A percentile compares a stretch with the other conserved stretches of the same genome.
These are phyloP conservation scores for Acridotheres tristis DNA, from an alignment of 2,797 vertebrate genomes.

Conservation along the genomic window DNA sequence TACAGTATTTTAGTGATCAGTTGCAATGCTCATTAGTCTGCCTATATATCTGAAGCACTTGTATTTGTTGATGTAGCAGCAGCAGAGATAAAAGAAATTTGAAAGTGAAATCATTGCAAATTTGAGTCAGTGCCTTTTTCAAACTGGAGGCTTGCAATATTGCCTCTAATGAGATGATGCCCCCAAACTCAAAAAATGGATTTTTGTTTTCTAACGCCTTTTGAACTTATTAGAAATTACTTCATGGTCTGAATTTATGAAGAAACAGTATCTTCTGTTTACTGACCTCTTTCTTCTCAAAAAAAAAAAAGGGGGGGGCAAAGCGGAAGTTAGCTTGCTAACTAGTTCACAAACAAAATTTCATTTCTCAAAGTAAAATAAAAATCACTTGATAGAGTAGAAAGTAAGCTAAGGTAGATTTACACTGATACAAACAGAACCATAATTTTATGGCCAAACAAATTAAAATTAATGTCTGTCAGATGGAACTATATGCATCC, in stretches of 20 bases:
- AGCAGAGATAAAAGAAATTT: slow-evolving; percentile 81
- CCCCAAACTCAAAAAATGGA: slow-evolving; percentile 65
- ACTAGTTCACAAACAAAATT: slow-evolving; percentile 14
- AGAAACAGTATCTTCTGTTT: slow-evolving; percentile 28
- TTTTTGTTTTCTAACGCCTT: slow-evolving; percentile 74
- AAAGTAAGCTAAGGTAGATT: background rate
- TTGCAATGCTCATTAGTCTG: slow-evolving; percentile 78
- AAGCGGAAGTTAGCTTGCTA: background rate
- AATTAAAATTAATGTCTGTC: background rate
- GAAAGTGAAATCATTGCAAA: slow-evolving; percentile 78
- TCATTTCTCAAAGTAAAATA: background rate
- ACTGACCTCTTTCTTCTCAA: slow-evolving; percentile 17
- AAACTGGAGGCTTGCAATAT: slow-evolving; percentile 67
- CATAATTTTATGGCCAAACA: background rate
- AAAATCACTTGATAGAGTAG: background rate
- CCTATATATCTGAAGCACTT: slow-evolving; percentile 75
- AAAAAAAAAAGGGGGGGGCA: fast-evolving
- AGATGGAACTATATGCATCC: background rate
- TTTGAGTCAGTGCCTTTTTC: slow-evolving; percentile 72
- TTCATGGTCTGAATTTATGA: slow-evolving; percentile 48
- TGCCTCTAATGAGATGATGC: slow-evolving; percentile 77
- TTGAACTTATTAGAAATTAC: slow-evolving; percentile 67
- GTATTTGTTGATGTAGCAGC: slow-evolving; percentile 76
- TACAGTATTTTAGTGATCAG: slow-evolving; percentile 77
- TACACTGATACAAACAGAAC: background rate